Base-by-base conservation (phyloP, 2,888 invertebrate species). In the Isotomurus palustris region DNA sequence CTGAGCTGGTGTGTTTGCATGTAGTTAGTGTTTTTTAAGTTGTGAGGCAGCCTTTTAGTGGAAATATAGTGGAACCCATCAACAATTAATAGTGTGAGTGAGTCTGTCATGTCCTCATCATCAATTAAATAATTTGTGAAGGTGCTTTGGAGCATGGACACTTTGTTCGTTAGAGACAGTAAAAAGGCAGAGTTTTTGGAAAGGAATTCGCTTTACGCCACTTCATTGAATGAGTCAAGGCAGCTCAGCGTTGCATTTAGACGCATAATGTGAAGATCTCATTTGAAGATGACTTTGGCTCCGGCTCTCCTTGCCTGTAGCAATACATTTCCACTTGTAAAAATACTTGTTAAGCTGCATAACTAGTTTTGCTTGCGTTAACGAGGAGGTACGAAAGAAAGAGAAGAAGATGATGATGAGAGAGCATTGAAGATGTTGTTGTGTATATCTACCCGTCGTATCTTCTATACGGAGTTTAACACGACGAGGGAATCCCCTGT, bases 401-500 rank as follows among this genome's bases (percentile, higher is more conserved):
- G 43, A 22, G 43, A 12, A 40, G 21, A 10, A 24, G 43, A 6
- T 3, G 43, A 8, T 40, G 6, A 40, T 40, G 17, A 40, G 40
- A 40, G 17, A 40, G 40, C 32, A 8, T 32, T 14, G 32, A 32
- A 32, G 32, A 10, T 14, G 14, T 32, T 10, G 32, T 32, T 14
- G 32, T 32, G 32, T 32, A 10, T 14, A 32, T 8, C n/a, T n/a
- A n/a, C n/a, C n/a, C n/a, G n/a, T 40, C 10, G 10, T 8, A 17
- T 44, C 28, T 14, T 28, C 28, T 25, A 40, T n/a, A 38, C 40
- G 38, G 38, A 50, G 50, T 36, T 56, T 27, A 51, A 43, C 43
- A 51, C 24, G 56, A 53, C 47, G 66, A 68, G 66, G 68, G 66
- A 68, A 68, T 65, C 66, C 68, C 68, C 64, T 64, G 64, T 59